Evolutionary conservation across 37 sponge, comb jelly and placozoan genomes (phyloP), one percentile per base, ranked within the genome.

Genomic region (Agelas oroides): DNA sequence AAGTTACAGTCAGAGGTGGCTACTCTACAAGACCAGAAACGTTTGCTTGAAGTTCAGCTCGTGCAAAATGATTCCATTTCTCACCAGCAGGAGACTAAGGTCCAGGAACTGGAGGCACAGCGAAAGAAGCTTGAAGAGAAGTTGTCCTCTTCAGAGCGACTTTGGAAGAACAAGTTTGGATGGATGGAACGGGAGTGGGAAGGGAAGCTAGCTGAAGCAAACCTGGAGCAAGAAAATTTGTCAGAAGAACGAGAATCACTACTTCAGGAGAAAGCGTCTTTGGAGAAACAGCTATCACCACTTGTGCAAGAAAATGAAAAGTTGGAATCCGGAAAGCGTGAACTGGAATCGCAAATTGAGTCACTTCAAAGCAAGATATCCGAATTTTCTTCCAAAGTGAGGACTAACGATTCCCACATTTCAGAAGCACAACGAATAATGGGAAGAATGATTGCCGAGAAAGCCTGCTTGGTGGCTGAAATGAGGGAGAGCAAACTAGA

Each of bases 21-120:
- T 2, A 30, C 34, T 19, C 77, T 84, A 0, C 63, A 83, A n/a
- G 83, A 83, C 60, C 83, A 83, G 65, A 83, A 73, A 33, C 46
- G 61, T 12, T 27, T 83, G 21, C 83, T 63, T 16, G 38, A 70
- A n/a, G 34, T 71, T 12, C 71, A 73, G 46, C 64, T 83, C 14
- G 20, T 54, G 16, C 83, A 83, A 32, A 72, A 72, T 39, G 74
- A 83, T 28, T 40, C 73, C 1, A 23, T 72, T 2, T 31, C 73
- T 19, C 73, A 71, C 2, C 53, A 83, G 21, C 59, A 38, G 72
- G 83, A 83, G 27, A 24, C 38, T 20, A 37, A 28, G 21, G 30
- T 83, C 0, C 68, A 5, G 1, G 33, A 83, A 32, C 8, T 83
- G 46, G 54, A 72, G 39, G 0, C 53, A 1, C 31, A 71, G 33